Evolutionary conservation across 2,888 invertebrate genomes (phyloP), one percentile per base, ranked within the genome.

Genomic region (Epirrhoe tristata): DNA sequence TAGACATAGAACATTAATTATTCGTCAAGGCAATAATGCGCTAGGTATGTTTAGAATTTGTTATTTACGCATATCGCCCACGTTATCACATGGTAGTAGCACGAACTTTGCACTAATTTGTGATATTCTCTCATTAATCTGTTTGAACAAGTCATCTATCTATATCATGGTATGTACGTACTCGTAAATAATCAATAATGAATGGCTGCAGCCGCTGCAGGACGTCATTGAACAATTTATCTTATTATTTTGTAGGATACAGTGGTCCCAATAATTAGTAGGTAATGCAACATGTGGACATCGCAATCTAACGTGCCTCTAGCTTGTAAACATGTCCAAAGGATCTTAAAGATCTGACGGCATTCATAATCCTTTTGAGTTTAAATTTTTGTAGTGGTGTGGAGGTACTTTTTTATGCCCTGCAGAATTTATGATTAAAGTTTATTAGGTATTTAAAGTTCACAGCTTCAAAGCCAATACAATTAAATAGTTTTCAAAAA

Each of bases 51-150:
- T 76, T 73, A 74, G 65, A 73, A 74, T 74, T 72, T 75, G 56
- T 74, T 74, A 75, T 76, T 75, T 43, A 66, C 8, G 12, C 16
- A 48, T 71, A 74, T 70, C 69, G 70, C 66, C 72, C 54, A 74
- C 72, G 66, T 77, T 78, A 79, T 81, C 75, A 75, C 67, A 61
- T 16, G 46, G 68, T 74, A 76, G 73, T 74, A 73, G 66, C 71
- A 70, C 70, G 80, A 81, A 79, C 78, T 80, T 78, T 79, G 75
- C 76, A 73, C 78, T 76, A 74, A 77, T 75, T 78, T 61, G 50
- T 71, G 69, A 69, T 74, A 74, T 67, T 36, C 36, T 55, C 31
- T 62, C 69, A 67, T 64, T 70, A 57, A 70, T 70, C 68, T 63
- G 63, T 54, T 67, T 67, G 24, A 63, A 63, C 48, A 50, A 56